Base-by-base conservation (phyloP, 2,888 invertebrate species). In the Urechis unicinctus region DNA sequence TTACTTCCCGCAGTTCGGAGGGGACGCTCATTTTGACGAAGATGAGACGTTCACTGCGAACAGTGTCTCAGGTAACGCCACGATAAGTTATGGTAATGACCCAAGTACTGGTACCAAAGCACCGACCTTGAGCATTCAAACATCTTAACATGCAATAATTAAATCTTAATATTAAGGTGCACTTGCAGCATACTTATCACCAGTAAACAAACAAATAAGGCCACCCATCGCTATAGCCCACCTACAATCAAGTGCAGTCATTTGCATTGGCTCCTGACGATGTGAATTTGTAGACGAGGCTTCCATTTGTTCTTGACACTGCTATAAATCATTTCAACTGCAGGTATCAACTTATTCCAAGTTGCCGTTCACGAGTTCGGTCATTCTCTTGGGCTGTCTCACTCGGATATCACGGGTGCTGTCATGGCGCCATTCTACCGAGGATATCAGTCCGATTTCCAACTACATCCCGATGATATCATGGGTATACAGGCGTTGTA, bases 21-120 rank as follows among this genome's bases (percentile, higher is more conserved):
- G 97, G 17, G 95, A 95, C 77, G 95, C 94, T 41, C 97, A 97
- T 81, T 97, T 97, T 73, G 97, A 97, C 75, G 94, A 95, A 68
- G 86, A 91, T 31, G 97, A 97, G 79, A 36, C 36, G 17, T 36
- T 36, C 36, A 36, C 36, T 9, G 17, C 9, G 36, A 36, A 36
- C 36, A 13, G 9, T 17, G 9, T 13, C 36, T 36, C 36, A 9
- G 36, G 36, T 36, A 13, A 36, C n/a, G n/a, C n/a, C n/a, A n/a
- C n/a, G n/a, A n/a, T n/a, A n/a, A n/a, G n/a, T n/a, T n/a, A n/a
- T n/a, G n/a, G n/a, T n/a, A n/a, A n/a, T n/a, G n/a, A n/a, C n/a
- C n/a, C n/a, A n/a, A n/a, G n/a, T n/a, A n/a, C n/a, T n/a, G n/a
- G n/a, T n/a, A n/a, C n/a, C n/a, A n/a, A n/a, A n/a, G n/a, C n/a